Evolutionary conservation across 1,140 invertebrate genomes (phyloP), one percentile per base, ranked within the genome.

Genomic region (Papilio glaucus): DNA sequence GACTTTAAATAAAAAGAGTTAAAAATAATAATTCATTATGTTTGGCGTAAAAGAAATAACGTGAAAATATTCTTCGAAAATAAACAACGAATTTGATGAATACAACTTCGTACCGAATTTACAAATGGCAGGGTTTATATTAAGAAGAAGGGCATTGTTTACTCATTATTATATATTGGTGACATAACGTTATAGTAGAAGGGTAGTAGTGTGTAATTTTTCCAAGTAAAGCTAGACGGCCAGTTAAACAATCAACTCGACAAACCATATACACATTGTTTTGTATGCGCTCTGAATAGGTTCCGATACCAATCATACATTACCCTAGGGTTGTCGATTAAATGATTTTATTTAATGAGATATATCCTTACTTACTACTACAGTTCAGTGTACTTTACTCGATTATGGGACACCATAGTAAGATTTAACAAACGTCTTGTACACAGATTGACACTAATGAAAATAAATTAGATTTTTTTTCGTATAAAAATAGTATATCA

Each of bases 231-330:
- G 42, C 42, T 45, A 4, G 53, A 53, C 67, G 67, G 33, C 42
- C 41, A 69, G 26, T 37, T 26, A 69, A 69, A 49, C 67, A 69
- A 49, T 49, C 42, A 69, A 69, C 67, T 49, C 29, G 42, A 69
- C 42, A 49, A 24, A 49, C 67, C 21, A 69, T 18, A 68, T 41
- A 15, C 3, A 68, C 18, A 8, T 45, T 42, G 63, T 45, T 68
- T 67, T 67, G 63, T 68, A 21, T 65, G 62, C 62, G 33, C 8
- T 6, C 24, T 26, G 18, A 68, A 68, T 21, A 29, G 21, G 39
- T 68, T 45, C 18, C 29, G 39, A 38, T 67, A 42, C 21, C 63
- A 67, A 67, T 42, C 12, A 18, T 18, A 67, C 42, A 67, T 67
- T 67, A 45, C 39, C 18, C 6, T 42, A 67, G 39, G 63, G 63